Percentiles rank a stretch among this genome's conserved stretches.
Conservation (phyloP, 1,140 invertebrate genomes). For the Macrocentrus cingulum region DNA sequence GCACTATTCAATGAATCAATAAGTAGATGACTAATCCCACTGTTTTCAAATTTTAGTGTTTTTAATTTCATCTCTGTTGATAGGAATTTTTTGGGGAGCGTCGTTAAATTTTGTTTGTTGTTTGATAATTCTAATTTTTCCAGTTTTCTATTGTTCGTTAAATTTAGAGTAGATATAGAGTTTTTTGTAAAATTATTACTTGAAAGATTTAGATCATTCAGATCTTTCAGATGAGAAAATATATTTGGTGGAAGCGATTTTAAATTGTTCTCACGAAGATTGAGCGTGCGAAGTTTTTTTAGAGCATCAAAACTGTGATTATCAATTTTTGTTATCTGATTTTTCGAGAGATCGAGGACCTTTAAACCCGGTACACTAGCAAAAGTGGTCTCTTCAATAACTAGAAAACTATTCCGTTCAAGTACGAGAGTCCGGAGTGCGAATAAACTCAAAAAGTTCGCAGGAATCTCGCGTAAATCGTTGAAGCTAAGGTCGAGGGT, state of each 20-base stretch:
- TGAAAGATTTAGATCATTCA: slow-evolving; percentile 63
- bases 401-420: slow-evolving; percentile 56
- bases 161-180: slow-evolving; percentile 62
- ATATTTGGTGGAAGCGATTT: slow-evolving; percentile 60
- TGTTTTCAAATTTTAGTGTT: slow-evolving; percentile 58
- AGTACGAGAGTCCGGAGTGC: slow-evolving; percentile 65
- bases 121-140: slow-evolving; percentile 38
- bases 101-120: slow-evolving; percentile 55
- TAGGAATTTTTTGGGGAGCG: slow-evolving; percentile 61
- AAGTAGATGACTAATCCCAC: slow-evolving; percentile 60
- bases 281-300: slow-evolving; percentile 61
- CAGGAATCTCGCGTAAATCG: not conserved
- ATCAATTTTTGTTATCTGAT: slow-evolving; percentile 63
- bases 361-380: slow-evolving; percentile 61
- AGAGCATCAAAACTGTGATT: slow-evolving; percentile 63
- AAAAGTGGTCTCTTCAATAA: slow-evolving; percentile 64
- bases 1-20: slow-evolving; percentile 57
- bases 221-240: slow-evolving; percentile 61
- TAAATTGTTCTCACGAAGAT: slow-evolving; percentile 65
- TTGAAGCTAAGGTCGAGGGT: not conserved
- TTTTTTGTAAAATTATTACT: slow-evolving; percentile 61
- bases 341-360: slow-evolving; percentile 66
- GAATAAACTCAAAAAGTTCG: slow-evolving; percentile 21
- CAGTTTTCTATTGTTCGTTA: slow-evolving; percentile 38
- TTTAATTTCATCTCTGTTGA: slow-evolving; percentile 61